Conservation (phyloP, 2,797 vertebrate species). For the Molossus alvarezi region DNA sequence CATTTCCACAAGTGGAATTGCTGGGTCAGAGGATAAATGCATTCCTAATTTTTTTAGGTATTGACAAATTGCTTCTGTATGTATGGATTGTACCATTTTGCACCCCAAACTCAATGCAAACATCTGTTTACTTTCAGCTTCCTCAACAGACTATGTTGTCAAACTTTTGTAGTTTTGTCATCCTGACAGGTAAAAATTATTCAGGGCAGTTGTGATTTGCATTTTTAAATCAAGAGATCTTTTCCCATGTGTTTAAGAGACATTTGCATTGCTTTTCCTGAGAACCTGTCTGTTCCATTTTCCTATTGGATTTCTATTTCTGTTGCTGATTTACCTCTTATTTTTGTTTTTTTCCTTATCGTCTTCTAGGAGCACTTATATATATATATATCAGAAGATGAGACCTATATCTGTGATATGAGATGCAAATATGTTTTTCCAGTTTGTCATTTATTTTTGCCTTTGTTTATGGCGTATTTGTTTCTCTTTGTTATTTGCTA, state of each 20-base stretch:
- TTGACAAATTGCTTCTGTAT: background rate
- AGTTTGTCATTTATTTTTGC: conserved; percentile 13
- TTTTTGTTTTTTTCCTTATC: background rate
- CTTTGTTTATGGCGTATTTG: background rate
- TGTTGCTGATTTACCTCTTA: conserved; percentile 48
- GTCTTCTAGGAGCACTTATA: background rate
- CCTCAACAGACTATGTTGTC: background rate
- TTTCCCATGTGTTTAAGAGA: background rate
- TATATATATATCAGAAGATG: background rate
- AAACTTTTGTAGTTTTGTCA: background rate
- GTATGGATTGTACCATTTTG: background rate
- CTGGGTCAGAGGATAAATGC: background rate
- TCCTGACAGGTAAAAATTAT: background rate
- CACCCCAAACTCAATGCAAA: background rate
- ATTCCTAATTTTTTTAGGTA: background rate
- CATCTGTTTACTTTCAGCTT: background rate
- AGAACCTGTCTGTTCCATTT: conserved; percentile 24
- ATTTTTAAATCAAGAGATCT: conserved; percentile 31
- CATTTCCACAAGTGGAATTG: background rate
- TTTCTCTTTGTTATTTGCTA: conserved; percentile 18
- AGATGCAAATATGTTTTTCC: background rate
- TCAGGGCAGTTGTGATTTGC: background rate
- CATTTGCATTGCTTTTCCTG: conserved; percentile 27
- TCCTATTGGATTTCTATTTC: conserved; percentile 35
- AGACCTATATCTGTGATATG: background rate